Conservation (phyloP, 2,888 invertebrate genomes). For the Aphodius sticticus region DNA sequence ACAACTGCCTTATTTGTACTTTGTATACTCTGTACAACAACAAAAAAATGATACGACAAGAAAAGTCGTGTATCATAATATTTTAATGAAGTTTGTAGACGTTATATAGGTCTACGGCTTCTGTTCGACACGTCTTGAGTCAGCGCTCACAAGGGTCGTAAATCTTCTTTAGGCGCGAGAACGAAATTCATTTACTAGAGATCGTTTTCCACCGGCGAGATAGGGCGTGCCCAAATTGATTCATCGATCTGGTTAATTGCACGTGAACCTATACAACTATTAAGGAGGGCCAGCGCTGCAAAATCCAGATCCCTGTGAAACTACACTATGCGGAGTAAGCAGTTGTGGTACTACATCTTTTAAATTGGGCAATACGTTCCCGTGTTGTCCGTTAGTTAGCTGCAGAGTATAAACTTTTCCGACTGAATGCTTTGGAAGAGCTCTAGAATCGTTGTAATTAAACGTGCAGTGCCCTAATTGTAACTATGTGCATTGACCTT, state of each 20-base stretch:
- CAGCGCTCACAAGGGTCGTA: background rate
- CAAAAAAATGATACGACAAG: background rate
- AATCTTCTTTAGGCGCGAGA: slow-evolving; percentile 4
- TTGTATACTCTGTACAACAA: no score
- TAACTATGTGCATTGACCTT: background rate
- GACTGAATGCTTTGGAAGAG: background rate
- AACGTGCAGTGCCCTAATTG: background rate
- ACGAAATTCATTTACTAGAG: slow-evolving; percentile 4
- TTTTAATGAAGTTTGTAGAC: background rate
- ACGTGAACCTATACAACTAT: slow-evolving; percentile 11
- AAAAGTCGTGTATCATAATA: background rate
- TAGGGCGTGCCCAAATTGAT: slow-evolving; percentile 19
- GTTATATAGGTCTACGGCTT: background rate
- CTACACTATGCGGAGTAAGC: background rate
- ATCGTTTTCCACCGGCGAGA: slow-evolving; percentile 6
- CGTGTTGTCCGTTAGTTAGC: background rate
- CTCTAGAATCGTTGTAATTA: background rate
- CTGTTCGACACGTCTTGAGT: background rate
- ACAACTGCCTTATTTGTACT: no score
- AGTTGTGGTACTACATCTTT: background rate
- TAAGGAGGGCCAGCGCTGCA: background rate
- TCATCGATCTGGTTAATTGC: slow-evolving; percentile 24
- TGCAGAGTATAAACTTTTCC: background rate
- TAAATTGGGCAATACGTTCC: slow-evolving; percentile 4
- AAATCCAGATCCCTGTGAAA: background rate